These are phyloP conservation scores for Rotaria macrura DNA, from an alignment of 2,888 invertebrate genomes.

Conservation along the genomic window DNA sequence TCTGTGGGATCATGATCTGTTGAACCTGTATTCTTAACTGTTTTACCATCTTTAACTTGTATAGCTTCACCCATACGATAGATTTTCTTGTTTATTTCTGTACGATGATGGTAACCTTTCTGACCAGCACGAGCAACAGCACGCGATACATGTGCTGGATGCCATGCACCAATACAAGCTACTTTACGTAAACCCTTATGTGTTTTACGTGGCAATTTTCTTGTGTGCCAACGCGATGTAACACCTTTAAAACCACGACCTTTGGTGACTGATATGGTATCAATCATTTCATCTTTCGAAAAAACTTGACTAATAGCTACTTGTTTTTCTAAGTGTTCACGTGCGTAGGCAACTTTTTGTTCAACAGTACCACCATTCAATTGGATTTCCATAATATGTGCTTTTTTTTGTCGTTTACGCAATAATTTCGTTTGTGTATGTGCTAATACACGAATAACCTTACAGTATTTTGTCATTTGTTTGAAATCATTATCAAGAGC, in stretches of 20 bases:
- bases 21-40: conserved; percentile 78
- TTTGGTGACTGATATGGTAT: conserved; percentile 95
- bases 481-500: conserved; percentile 90
- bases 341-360: conserved; percentile 93
- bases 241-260: conserved; percentile 99
- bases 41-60: conserved; percentile 17
- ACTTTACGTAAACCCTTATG: conserved; percentile 97
- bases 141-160: conserved; percentile 97
- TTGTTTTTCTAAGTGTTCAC: conserved; percentile 79
- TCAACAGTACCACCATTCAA: conserved; percentile 88
- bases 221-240: conserved; percentile 98
- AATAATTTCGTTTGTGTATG: conserved; percentile 90
- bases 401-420: conserved; percentile 96
- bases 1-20: conserved; percentile 91
- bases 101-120: conserved; percentile 98
- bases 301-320: conserved; percentile 81
- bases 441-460: conserved; percentile 83
- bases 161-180: conserved; percentile 99
- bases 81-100: conserved; percentile 99
- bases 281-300: conserved; percentile 93
- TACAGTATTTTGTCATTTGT: conserved; percentile 96
- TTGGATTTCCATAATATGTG: conserved; percentile 99
- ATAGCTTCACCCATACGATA: conserved; percentile 75
- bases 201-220: conserved; percentile 97
- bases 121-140: conserved; percentile 99